phyloP scores from a whole-genome alignment of 2,113 vertebrate species.

The Stictonetta naevosa region DNA sequence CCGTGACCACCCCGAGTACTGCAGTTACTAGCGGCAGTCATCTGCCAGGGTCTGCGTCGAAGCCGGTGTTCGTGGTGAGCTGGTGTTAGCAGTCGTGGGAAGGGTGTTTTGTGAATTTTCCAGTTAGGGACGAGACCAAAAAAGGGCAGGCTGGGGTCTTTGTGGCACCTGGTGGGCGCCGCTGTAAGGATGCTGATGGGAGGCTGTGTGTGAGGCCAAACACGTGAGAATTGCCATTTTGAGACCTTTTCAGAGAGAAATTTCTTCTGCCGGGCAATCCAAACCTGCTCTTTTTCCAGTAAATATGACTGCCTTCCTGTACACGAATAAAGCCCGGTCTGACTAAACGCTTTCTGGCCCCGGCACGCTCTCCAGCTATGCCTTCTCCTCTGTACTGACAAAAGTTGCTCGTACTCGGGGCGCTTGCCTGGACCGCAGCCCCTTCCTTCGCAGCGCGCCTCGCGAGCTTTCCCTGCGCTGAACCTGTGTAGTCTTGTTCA shows the following conservation, averaged over 20 bases:
- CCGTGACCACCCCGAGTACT: not conserved
- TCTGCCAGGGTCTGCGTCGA: not conserved
- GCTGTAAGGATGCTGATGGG: not conserved
- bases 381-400: fast-evolving
- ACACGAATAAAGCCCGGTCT: fast-evolving
- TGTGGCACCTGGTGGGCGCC: not conserved
- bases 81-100: fast-evolving
- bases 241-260: not conserved
- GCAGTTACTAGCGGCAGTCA: not conserved
- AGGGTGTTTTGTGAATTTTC: not conserved
- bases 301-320: not conserved
- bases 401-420: not conserved
- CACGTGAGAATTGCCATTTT: not conserved
- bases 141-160: not conserved
- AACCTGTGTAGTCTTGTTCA: not conserved
- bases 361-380: not conserved
- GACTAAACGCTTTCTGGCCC: not conserved
- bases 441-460: not conserved
- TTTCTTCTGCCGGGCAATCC: not conserved
- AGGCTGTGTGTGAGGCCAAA: not conserved
- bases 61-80: not conserved
- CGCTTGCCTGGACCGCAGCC: not conserved
- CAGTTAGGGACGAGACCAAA: not conserved
- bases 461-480: not conserved
- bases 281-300: not conserved